Evolutionary conservation across 2,888 invertebrate species (phyloP), one percentile per base, ranked within the genome.

Genomic region (Notodonta ziczac): DNA sequence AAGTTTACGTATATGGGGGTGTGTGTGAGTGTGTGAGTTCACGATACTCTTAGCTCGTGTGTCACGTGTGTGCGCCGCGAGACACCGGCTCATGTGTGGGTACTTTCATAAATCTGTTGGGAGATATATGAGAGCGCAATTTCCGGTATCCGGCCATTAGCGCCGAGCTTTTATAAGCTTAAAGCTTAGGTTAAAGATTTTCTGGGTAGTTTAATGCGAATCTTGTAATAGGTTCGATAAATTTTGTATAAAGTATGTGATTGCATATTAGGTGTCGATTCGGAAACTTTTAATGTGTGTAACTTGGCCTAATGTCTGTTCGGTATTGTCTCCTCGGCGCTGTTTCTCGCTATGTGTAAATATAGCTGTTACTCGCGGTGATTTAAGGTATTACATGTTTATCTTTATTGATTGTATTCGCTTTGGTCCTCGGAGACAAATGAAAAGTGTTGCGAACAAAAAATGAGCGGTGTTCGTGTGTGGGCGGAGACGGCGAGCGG

Each of bases 91-190:
- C 94, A 94, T 93, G 93, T 94, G 91, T 93, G 92, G 87, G 96
- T 96, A 96, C 96, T 97, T 97, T 97, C 96, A 97, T 97, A 97
- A 97, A 97, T 97, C 97, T 96, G 96, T 96, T 95, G 94, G 95
- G 95, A 96, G 96, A 97, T 97, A 96, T 96, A 96, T 96, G 96
- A 96, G 96, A 96, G 96, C 96, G 96, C 96, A 96, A 96, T 96
- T 96, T 96, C 96, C 96, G 96, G 96, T 96, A 96, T 96, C 96
- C 96, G 96, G 96, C 96, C 96, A 96, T 96, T 96, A 96, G 94
- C 94, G 94, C 94, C 91, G 93, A 94, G 94, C 94, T 94, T 94
- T 94, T 94, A 95, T 95, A 95, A 95, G 95, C 95, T 95, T 93
- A 93, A 92, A 93, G 93, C 93, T 93, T 93, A 93, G 93, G 93